phyloP scores from a whole-genome alignment of 2,888 invertebrate genomes.

The Chloromyia formosa region DNA sequence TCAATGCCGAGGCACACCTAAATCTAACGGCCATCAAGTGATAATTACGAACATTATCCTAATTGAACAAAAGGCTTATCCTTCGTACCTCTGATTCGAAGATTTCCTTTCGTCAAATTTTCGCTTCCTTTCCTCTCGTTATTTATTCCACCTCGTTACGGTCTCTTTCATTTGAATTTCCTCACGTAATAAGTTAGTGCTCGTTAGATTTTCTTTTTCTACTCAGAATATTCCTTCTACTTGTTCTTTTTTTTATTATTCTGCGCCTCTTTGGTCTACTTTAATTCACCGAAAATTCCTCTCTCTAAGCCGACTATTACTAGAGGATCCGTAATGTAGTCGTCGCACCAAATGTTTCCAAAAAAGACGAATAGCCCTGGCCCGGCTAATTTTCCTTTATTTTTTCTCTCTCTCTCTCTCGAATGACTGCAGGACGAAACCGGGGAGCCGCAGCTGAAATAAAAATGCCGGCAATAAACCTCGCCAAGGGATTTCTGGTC shows the following conservation, averaged over 20 bases:
- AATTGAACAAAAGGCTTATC: neutral
- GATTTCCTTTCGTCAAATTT: neutral
- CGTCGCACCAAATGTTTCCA: neutral
- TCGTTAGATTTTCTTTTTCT: neutral
- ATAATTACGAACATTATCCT: constrained; percentile 2
- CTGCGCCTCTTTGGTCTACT: no score
- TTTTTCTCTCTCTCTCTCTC: neutral
- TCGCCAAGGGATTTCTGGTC: neutral
- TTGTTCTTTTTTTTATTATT: no score
- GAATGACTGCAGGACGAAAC: neutral
- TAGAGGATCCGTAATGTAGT: neutral
- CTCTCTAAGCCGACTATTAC: neutral
- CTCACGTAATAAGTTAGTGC: constrained; percentile 1
- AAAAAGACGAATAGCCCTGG: neutral
- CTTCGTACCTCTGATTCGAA: neutral
- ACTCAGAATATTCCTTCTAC: no score
- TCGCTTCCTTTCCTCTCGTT: neutral
- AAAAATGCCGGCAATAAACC: neutral
- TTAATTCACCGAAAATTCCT: neutral
- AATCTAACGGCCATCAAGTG: neutral
- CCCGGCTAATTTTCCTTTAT: constrained; percentile 4
- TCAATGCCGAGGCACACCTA: no score
- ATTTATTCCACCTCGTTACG: constrained; percentile 1
- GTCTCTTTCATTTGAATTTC: constrained; percentile 7
- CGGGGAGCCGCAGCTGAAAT: neutral